Base-by-base conservation (phyloP, 2,888 invertebrate species). In the Hylaea fasciaria region DNA sequence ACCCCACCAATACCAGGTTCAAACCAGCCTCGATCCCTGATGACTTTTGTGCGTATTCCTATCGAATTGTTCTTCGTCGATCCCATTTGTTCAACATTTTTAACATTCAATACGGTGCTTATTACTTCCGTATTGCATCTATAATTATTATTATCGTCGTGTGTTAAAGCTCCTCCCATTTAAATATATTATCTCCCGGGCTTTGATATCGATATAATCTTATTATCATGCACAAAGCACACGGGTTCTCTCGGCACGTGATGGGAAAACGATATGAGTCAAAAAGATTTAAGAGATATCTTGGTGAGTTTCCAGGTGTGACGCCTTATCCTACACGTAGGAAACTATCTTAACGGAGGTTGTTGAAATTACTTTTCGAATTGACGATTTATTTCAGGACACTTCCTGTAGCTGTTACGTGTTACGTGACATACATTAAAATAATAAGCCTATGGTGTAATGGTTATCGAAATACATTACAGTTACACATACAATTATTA, bases 171-270 rank as follows among this genome's bases (percentile, higher is more conserved):
- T 66, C 63, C 66, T 60, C 55, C 62, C 64, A 62, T 77, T 72
- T 66, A 69, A 74, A 77, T 74, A 71, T 69, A 70, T 76, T 69
- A 70, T 65, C 60, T 57, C 43, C 68, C 69, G 69, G 69, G 70
- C 71, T 73, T 74, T 74, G 76, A 77, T 76, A 69, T 72, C 73
- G 70, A 72, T 71, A 72, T 76, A 72, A 76, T 78, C 68, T 68
- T 70, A 70, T 73, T 76, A 73, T 69, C 66, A 76, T 69, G 73
- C 71, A 62, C 54, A 53, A 47, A 65, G 64, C 72, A 77, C 72
- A 66, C 68, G 62, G 53, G 54, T 61, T 17, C 58, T 57, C 50
- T 51, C 50, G 57, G 67, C 57, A 76, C 78, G 77, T 78, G 80
- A 74, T 59, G 39, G 46, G 72, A 69, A 71, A 68, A 48, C 66